These are phyloP conservation scores for Sphenopsis melanotis DNA, from an alignment of 2,797 vertebrate species.

Conservation along the genomic window DNA sequence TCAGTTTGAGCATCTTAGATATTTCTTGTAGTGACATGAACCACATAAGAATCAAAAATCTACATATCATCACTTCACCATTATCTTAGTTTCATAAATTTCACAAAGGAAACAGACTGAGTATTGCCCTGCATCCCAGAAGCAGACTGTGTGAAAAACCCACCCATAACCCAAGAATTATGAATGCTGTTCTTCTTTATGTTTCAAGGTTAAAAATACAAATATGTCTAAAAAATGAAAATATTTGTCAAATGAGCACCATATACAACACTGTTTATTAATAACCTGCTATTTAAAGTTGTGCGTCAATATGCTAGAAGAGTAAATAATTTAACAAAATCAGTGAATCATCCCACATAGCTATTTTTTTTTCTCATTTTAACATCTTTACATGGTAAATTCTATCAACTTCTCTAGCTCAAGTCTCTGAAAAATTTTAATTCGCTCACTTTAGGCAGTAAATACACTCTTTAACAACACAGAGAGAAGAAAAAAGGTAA, in stretches of 20 bases:
- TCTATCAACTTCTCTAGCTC: not conserved
- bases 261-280: not conserved
- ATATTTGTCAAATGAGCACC: not conserved
- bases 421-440: not conserved
- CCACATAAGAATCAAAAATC: not conserved
- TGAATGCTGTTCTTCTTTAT: not conserved
- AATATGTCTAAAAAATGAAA: not conserved
- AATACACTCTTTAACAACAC: not conserved
- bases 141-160: not conserved
- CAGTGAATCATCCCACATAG: not conserved
- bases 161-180: not conserved
- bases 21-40: not conserved
- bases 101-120: not conserved
- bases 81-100: not conserved
- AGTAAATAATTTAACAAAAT: not conserved
- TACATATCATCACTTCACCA: not conserved
- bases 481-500: not conserved
- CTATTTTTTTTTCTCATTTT: not conserved
- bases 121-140: not conserved
- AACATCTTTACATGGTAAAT: not conserved
- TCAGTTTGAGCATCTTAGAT: not conserved
- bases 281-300: not conserved
- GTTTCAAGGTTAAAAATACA: not conserved
- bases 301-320: not conserved
- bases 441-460: not conserved